Evolutionary conservation across 2,888 invertebrate species (phyloP).

Genomic region (Machimus atricapillus): DNA sequence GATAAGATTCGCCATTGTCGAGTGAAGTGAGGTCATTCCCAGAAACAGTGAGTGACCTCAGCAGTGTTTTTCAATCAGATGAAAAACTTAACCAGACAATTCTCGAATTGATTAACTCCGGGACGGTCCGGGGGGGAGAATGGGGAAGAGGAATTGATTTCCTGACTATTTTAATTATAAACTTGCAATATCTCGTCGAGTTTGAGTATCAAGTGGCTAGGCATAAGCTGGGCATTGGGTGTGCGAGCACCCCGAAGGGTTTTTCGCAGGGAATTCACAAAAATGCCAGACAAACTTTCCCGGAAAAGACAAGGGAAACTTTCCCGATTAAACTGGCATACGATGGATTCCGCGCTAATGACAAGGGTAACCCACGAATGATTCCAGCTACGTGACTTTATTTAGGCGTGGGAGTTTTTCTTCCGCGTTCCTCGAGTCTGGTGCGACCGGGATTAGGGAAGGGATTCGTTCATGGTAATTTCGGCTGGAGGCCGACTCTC

Average conservation of each 20-base stretch:
- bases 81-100: neutral
- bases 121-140: neutral
- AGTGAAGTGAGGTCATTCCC: neutral
- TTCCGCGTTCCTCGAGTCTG: neutral
- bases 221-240: neutral
- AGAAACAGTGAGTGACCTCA: neutral
- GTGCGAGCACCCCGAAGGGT: neutral
- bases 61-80: neutral
- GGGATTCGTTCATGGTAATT: constrained; percentile 12
- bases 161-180: constrained; percentile 9
- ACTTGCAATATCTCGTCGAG: neutral
- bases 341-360: constrained; percentile 10
- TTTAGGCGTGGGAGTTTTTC: neutral
- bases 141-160: neutral
- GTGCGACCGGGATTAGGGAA: neutral
- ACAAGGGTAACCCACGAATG: constrained; percentile 27
- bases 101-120: neutral
- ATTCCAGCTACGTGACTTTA: neutral
- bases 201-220: neutral
- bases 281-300: neutral
- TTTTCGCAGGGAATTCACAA: neutral
- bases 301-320: constrained; percentile 6
- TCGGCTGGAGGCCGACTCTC: neutral
- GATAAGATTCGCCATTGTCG: neutral
- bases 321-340: neutral